Percentiles rank a stretch among this genome's conserved stretches.
Evolutionary conservation across 2,888 invertebrate species (phyloP).

Genomic region (Gymnocheta viridis): DNA sequence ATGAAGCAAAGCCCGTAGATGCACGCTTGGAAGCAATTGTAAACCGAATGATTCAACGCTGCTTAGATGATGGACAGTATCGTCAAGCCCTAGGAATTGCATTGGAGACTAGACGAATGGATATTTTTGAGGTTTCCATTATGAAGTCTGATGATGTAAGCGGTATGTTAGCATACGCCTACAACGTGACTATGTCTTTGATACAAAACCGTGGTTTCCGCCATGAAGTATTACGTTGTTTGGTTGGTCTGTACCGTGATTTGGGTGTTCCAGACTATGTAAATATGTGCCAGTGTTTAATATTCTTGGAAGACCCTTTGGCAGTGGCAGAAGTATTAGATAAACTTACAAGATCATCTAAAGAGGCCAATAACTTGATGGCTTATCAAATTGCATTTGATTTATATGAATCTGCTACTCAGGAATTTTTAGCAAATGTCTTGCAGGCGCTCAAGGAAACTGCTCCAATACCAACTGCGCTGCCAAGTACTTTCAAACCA

Average conservation of each 20-base stretch:
- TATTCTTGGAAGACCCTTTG: slow-evolving; percentile 96
- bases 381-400: slow-evolving; percentile 99
- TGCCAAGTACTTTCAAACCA: slow-evolving; percentile 89
- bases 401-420: slow-evolving; percentile 99
- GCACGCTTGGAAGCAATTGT: slow-evolving; percentile 95
- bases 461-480: slow-evolving; percentile 90
- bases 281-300: slow-evolving; percentile 98
- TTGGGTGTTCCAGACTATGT: slow-evolving; percentile 97
- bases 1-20: slow-evolving; percentile 88
- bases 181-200: slow-evolving; percentile 97
- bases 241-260: slow-evolving; percentile 94
- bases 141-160: slow-evolving; percentile 94
- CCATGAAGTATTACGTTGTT: slow-evolving; percentile 92
- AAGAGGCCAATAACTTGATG: slow-evolving; percentile 92
- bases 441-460: slow-evolving; percentile 91
- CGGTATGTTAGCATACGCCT: slow-evolving; percentile 96
- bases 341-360: slow-evolving; percentile 89
- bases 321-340: slow-evolving; percentile 96
- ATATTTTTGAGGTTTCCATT: slow-evolving; percentile 96
- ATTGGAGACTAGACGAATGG: slow-evolving; percentile 97
- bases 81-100: slow-evolving; percentile 98
- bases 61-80: slow-evolving; percentile 96
- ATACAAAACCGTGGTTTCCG: slow-evolving; percentile 97
- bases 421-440: slow-evolving; percentile 96
- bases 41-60: slow-evolving; percentile 98